These are phyloP conservation scores for silkworm (Bombyx mori) DNA, from an alignment of 1,140 invertebrate species.

Conservation along the genomic window ASM3026992v2 NC_085125.1:674501-675000, in stretches of 20 bases:
- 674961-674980: constrained; percentile 84
- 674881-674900: constrained; percentile 11
- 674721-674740: too few species aligned
- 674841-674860: constrained; percentile 16
- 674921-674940: constrained; percentile 68
- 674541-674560: too few species aligned
- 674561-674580: too few species aligned
- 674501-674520: too few species aligned
- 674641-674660: too few species aligned
- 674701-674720: too few species aligned
- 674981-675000: constrained; percentile 71
- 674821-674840: constrained; percentile 75
- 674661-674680: too few species aligned
- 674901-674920: constrained; percentile 6
- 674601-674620: too few species aligned
- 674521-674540: too few species aligned
- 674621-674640: too few species aligned
- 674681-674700: too few species aligned
- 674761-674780: constrained; percentile 56
- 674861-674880: constrained; percentile 9
- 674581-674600: too few species aligned
- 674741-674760: background rate
- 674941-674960: constrained; percentile 86
- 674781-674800: constrained; percentile 76
- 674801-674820: constrained; percentile 87